Conservation (phyloP, 2,113 vertebrate genomes). For the Murina feae region DNA sequence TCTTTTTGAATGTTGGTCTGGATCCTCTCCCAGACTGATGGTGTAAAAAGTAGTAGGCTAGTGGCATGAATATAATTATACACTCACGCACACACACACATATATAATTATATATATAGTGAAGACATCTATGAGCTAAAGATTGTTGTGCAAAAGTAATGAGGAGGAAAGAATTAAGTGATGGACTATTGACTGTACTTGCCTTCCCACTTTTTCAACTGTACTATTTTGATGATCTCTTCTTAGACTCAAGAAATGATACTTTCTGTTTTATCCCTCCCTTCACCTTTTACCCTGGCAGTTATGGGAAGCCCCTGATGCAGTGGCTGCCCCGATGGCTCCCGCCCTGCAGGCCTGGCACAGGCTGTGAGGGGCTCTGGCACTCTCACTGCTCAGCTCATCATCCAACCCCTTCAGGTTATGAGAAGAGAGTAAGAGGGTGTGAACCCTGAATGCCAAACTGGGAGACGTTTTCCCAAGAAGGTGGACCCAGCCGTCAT, state of each 20-base stretch:
- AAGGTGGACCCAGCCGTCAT: too few species aligned
- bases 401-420: too few species aligned
- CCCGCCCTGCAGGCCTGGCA: too few species aligned
- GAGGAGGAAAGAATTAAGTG: not conserved
- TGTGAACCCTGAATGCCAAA: too few species aligned
- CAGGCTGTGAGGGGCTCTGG: too few species aligned
- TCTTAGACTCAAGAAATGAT: not conserved
- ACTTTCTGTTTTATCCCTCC: not conserved
- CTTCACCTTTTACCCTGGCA: not conserved
- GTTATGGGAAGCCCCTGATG: too few species aligned
- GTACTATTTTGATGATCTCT: not conserved
- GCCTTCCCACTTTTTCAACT: not conserved
- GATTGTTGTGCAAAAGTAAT: not conserved
- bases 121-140: not conserved
- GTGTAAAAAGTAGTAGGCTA: not conserved
- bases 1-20: not conserved
- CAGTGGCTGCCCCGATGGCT: too few species aligned
- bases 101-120: not conserved
- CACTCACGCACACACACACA: too few species aligned
- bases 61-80: not conserved
- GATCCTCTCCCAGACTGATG: not conserved
- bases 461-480: too few species aligned
- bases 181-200: not conserved
- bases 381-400: too few species aligned
- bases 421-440: too few species aligned